Evolutionary conservation across 37 sponge, comb jelly and placozoan genomes (phyloP), one percentile per base, ranked within the genome.

Genomic region (Cliona cf. orientalis): DNA sequence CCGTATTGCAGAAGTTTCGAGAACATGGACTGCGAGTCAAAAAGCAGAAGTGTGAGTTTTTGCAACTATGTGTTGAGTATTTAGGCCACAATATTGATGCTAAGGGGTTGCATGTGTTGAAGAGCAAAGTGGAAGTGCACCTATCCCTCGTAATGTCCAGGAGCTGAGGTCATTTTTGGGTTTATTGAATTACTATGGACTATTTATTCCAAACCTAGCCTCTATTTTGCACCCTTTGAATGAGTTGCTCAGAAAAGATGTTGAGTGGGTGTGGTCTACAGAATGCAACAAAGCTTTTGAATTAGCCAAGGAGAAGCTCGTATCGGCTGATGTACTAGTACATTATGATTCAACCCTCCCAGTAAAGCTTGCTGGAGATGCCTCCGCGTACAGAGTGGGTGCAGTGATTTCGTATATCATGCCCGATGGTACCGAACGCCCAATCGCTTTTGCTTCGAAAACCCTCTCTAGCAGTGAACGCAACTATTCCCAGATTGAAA

Each of bases 391-490:
- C 83, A 78, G 89, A 3, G 49, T 82, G 12, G 79, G 89, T 35
- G 89, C 89, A 14, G 72, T 82, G 6, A 75, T 88, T 35, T 82
- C 83, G 14, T 82, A 82, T 58, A 66, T 46, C 22, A 55, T 83
- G 65, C 71, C 62, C 33, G 71, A 83, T 66, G 89, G 83, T 6
- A 19, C 36, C 2, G 89, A 82, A 12, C 28, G 31, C 83, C 81
- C 53, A n/a, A n/a, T n/a, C n/a, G n/a, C n/a, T n/a, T n/a, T 49
- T 49, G 80, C 80, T 3, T 44, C 73, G 31, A 72, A 39, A 23
- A 37, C 41, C 7, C 69, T 37, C 7, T 23, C 36, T 11, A 37
- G 12, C 3, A 31, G 11, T 23, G 40, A 68, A 68, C 7, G 23
- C 7, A 68, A 68, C 40, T 68, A 36, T 68, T 37, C 41, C 7